phyloP scores from a whole-genome alignment of 2,797 vertebrate genomes.

The Chanos chanos region DNA sequence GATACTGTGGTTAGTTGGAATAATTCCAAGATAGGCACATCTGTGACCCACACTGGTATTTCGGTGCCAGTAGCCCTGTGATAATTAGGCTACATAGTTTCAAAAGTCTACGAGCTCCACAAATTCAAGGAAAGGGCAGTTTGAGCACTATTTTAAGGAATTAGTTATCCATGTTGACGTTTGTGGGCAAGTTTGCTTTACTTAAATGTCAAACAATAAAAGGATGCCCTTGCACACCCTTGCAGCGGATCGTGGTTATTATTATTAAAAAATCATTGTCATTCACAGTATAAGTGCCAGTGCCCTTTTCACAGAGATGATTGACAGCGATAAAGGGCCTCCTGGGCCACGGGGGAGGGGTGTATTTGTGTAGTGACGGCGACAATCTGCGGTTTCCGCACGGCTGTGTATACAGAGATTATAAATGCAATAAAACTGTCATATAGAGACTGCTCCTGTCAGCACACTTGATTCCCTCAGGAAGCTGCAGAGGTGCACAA shows the following conservation, averaged over 20 bases:
- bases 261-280: slow-evolving; percentile 69
- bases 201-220: slow-evolving; percentile 69
- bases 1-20: slow-evolving; percentile 36
- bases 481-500: slow-evolving; percentile 33
- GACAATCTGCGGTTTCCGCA: slow-evolving; percentile 37
- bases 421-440: slow-evolving; percentile 77
- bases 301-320: slow-evolving; percentile 68
- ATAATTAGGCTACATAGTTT: slow-evolving; percentile 44
- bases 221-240: slow-evolving; percentile 16
- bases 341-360: slow-evolving; percentile 28
- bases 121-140: slow-evolving; percentile 45
- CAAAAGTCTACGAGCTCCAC: slow-evolving; percentile 47
- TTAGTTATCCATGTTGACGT: slow-evolving; percentile 52
- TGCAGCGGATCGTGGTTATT: slow-evolving; percentile 55
- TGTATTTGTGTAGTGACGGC: slow-evolving; percentile 30
- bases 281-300: slow-evolving; percentile 56
- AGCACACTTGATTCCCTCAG: slow-evolving; percentile 44
- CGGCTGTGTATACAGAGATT: slow-evolving; percentile 67
- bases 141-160: slow-evolving; percentile 37
- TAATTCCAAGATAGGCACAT: slow-evolving; percentile 31
- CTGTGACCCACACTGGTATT: slow-evolving; percentile 41
- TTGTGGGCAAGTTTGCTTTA: slow-evolving; percentile 46
- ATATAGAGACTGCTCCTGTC: slow-evolving; percentile 61
- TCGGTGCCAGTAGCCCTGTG: slow-evolving; percentile 31
- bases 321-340: slow-evolving; percentile 45